Evolutionary conservation across 2,888 invertebrate species (phyloP), one percentile per base, ranked within the genome.

Genomic region (Thymelicus acteon): DNA sequence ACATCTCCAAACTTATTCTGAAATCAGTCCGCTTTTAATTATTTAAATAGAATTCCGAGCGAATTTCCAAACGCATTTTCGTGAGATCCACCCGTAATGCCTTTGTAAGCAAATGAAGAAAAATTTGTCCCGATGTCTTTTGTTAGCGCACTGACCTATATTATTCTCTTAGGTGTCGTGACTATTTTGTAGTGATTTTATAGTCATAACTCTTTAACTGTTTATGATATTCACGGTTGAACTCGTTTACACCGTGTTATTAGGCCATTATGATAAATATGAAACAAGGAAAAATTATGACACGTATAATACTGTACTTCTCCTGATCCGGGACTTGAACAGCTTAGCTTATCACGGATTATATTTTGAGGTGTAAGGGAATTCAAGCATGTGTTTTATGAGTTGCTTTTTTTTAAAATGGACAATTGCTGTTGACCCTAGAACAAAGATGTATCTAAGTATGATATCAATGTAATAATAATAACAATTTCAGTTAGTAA

Each of bases 21-120:
- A 19, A 44, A 52, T 54, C 54, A n/a, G 24, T 44, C 24, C 81
- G 79, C 82, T 85, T 85, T 85, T 85, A 87, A 87, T 88, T 87
- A 87, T 86, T 86, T 65, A 57, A 57, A 52, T 52, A 63, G 63
- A 49, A 65, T 57, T 64, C 64, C 39, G n/a, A 64, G 63, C 31
- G 39, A 52, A 64, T 52, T 85, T 84, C 83, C 83, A 83, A 82
- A 84, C 81, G 85, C 82, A 86, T 86, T 86, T 86, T 84, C 81
- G 81, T 77, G 81, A 77, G 80, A 52, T 64, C 52, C 78, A 80
- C 77, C 79, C 79, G 82, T 83, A 85, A 86, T 83, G 82, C 82
- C 79, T 80, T 84, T 85, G 84, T 85, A 81, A 86, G 60, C 67
- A 71, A 48, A 40, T 44, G 69, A 80, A 78, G 79, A 79, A 84